Evolutionary conservation across 2,113 vertebrate genomes (phyloP).

Genomic region (Bungarus multicinctus): DNA sequence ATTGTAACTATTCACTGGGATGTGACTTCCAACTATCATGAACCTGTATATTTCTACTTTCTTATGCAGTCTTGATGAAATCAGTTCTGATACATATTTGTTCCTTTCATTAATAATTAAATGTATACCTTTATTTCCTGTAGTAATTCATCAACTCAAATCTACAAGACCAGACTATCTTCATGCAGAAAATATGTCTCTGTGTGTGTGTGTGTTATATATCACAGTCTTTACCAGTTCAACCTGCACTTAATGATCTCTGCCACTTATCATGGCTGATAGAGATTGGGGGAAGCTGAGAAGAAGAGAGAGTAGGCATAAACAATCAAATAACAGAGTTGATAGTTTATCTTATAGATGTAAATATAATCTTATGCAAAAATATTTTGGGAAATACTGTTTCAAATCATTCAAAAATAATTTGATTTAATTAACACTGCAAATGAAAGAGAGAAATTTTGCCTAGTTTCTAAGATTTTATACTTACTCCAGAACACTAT

Average conservation of each 20-base stretch:
- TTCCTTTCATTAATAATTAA: background rate
- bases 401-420: background rate
- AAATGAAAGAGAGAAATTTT: background rate
- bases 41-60: background rate
- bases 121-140: background rate
- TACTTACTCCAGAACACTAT: background rate
- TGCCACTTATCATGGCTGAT: background rate
- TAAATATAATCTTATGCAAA: background rate
- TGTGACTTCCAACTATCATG: background rate
- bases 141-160: background rate
- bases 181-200: background rate
- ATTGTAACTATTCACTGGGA: background rate
- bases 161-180: background rate
- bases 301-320: background rate
- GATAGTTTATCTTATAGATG: background rate
- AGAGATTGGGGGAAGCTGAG: background rate
- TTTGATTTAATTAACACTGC: background rate
- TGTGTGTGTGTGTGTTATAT: background rate
- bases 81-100: background rate
- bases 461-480: background rate
- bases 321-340: background rate
- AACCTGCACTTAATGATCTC: background rate
- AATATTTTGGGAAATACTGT: background rate
- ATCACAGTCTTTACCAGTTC: background rate
- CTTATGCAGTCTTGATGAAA: background rate